These are phyloP conservation scores for Xestia sexstrigata DNA, from an alignment of 2,888 invertebrate species.

Conservation along the genomic window DNA sequence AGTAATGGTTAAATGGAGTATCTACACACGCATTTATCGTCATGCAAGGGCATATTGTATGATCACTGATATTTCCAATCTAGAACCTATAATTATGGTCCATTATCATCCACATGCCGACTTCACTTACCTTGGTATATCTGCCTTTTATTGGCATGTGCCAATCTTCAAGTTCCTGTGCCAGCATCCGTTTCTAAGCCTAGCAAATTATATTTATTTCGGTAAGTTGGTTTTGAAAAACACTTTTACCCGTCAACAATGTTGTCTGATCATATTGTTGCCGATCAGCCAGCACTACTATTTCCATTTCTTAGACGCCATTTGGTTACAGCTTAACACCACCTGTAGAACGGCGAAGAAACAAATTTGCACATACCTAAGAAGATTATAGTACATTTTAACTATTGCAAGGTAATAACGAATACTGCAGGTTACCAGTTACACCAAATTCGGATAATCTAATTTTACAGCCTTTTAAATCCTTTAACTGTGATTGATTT, in stretches of 20 bases:
- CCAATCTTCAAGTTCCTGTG: background rate
- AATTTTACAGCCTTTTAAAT: background rate
- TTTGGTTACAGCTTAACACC: background rate
- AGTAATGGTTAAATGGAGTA: conserved; percentile 25
- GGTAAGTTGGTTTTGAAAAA: background rate
- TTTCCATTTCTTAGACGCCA: background rate
- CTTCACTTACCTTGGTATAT: background rate
- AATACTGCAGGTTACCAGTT: background rate
- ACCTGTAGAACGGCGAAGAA: background rate
- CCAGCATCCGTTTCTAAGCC: background rate
- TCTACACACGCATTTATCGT: background rate
- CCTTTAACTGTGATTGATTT: background rate
- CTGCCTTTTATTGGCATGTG: background rate
- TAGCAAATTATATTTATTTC: too few relatives aligned
- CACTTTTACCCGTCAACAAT: background rate
- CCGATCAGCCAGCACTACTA: background rate
- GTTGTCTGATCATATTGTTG: background rate
- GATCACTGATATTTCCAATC: background rate
- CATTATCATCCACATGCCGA: background rate
- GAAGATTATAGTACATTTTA: background rate
- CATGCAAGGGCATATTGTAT: background rate
- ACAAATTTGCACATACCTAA: background rate
- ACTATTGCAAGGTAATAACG: background rate
- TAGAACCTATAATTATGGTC: too few relatives aligned
- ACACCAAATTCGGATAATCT: background rate